Conservation (phyloP, 2,888 invertebrate species). For the Hermaeophaga mercurialis region DNA sequence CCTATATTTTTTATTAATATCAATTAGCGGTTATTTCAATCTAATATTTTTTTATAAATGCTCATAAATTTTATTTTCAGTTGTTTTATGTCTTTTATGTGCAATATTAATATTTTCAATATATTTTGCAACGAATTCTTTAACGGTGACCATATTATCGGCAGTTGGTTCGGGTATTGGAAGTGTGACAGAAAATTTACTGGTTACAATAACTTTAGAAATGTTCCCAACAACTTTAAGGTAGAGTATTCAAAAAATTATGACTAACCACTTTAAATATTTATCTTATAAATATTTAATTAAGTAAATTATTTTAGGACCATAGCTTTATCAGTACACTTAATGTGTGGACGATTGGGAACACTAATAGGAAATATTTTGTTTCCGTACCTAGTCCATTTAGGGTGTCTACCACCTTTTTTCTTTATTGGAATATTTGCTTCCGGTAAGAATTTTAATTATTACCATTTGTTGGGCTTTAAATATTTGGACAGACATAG, state of each 20-base stretch:
- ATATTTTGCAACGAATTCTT: slow-evolving; percentile 55
- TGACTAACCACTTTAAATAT: neutral
- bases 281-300: neutral
- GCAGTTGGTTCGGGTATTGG: slow-evolving; percentile 62
- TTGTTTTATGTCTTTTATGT: slow-evolving; percentile 8
- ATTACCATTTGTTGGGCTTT: neutral
- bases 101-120: slow-evolving; percentile 17
- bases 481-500: no score
- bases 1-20: no score
- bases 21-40: no score
- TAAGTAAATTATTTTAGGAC: slow-evolving; percentile 61
- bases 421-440: slow-evolving; percentile 68
- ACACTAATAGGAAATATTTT: slow-evolving; percentile 72
- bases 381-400: slow-evolving; percentile 70
- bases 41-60: no score
- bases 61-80: slow-evolving; percentile 5
- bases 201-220: slow-evolving; percentile 68
- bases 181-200: slow-evolving; percentile 64
- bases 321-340: slow-evolving; percentile 71
- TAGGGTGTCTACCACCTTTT: slow-evolving; percentile 76
- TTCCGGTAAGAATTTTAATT: slow-evolving; percentile 58
- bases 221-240: slow-evolving; percentile 70
- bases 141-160: slow-evolving; percentile 53
- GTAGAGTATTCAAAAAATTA: slow-evolving; percentile 49
- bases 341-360: slow-evolving; percentile 74